These are phyloP conservation scores for Pelodytes ibericus DNA, from an alignment of 2,797 vertebrate species.

Conservation along the genomic window DNA sequence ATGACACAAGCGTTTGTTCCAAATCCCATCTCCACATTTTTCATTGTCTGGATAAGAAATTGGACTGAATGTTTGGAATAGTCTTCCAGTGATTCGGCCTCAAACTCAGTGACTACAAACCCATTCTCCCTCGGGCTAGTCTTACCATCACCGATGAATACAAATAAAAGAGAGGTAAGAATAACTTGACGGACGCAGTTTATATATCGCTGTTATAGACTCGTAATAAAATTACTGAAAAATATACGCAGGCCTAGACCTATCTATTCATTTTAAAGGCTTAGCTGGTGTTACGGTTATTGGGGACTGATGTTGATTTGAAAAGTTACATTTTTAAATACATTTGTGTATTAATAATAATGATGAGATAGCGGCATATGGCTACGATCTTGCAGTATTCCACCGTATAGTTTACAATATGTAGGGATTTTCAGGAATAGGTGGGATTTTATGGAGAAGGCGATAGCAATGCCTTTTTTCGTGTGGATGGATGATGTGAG, in stretches of 20 bases:
- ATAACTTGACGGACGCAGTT: background rate
- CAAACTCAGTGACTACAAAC: background rate
- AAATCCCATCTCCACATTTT: background rate
- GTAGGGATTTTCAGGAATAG: too few species aligned
- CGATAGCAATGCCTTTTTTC: too few species aligned
- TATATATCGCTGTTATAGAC: background rate
- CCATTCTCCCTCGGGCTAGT: conserved; percentile 3
- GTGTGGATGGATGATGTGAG: too few species aligned
- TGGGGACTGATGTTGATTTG: too few species aligned
- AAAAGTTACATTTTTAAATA: too few species aligned
- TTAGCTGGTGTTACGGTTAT: too few species aligned
- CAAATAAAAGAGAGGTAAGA: background rate
- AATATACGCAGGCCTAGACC: background rate
- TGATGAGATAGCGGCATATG: too few species aligned
- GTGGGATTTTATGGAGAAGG: too few species aligned
- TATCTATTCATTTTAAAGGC: background rate
- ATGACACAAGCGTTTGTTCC: background rate
- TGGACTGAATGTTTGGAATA: background rate
- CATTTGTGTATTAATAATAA: too few species aligned
- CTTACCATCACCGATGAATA: background rate
- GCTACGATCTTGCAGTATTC: too few species aligned
- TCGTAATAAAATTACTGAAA: background rate
- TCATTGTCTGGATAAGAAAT: background rate
- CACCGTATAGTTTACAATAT: too few species aligned
- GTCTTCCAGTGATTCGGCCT: too few species aligned